These are phyloP conservation scores for Galleria mellonella DNA, from an alignment of 1,140 invertebrate genomes.

Conservation along the genomic window DNA sequence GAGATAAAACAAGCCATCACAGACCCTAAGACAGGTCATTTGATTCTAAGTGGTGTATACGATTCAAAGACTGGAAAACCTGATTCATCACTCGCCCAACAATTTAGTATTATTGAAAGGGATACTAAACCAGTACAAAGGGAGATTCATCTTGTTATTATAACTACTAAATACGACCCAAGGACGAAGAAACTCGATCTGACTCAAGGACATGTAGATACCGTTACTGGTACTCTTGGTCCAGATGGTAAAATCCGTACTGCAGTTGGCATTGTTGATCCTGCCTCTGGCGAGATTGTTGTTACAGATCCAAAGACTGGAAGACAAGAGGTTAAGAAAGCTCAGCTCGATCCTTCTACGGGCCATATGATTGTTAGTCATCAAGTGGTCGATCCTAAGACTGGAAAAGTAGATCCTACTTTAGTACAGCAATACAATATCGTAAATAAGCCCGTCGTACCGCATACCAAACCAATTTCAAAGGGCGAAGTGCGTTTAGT, in stretches of 20 bases:
- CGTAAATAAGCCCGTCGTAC: conserved; percentile 72
- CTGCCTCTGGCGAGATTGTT: conserved; percentile 73
- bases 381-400: conserved; percentile 77
- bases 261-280: conserved; percentile 74
- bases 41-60: conserved; percentile 64
- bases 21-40: conserved; percentile 65
- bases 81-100: conserved; percentile 72
- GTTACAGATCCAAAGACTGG: conserved; percentile 72
- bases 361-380: conserved; percentile 76
- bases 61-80: conserved; percentile 75
- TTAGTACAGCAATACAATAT: conserved; percentile 75
- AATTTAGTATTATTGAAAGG: conserved; percentile 72
- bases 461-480: conserved; percentile 62
- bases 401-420: conserved; percentile 76
- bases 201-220: conserved; percentile 75
- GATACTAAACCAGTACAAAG: conserved; percentile 59
- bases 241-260: conserved; percentile 73
- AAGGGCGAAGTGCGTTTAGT: conserved; percentile 74
- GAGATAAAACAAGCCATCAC: conserved; percentile 57
- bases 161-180: conserved; percentile 75
- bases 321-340: conserved; percentile 71
- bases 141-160: conserved; percentile 70
- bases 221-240: conserved; percentile 69
- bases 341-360: conserved; percentile 73
- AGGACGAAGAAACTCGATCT: conserved; percentile 76